Base-by-base conservation (phyloP, 2,888 invertebrate genomes). In the Agriotes lineatus region DNA sequence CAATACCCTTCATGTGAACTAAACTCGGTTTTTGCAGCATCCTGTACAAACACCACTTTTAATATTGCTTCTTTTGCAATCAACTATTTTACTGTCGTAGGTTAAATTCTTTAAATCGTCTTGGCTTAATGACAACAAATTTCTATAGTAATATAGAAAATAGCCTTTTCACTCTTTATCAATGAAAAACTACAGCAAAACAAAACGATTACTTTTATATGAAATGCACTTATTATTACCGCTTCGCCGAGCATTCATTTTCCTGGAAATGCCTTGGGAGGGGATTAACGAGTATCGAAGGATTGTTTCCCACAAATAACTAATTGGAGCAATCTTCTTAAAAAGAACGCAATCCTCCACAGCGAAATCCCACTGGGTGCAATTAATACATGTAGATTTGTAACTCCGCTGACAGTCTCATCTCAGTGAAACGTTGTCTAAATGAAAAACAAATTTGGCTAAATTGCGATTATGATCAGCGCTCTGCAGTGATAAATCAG, bases 241-340 rank as follows among this genome's bases (percentile, higher is more conserved):
- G 45, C 42, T 33, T 35, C 56, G 22, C 16, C 45, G 64, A 35
- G 39, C 20, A 45, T 56, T 57, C 35, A 44, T 35, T 20, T 42
- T 57, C 22, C n/a, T 48, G 39, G 54, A 57, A 65, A 16, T 60
- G 50, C 35, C 37, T 67, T 22, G 57, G 44, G 44, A 50, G 30
- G 30, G 37, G 61, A 54, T 68, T 68, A 58, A 52, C 5, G 48
- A 58, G 22, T 66, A 70, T 65, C 62, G 35, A 67, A 63, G 71
- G 75, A 76, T 78, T 76, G 75, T 79, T 78, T 76, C 74, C 71
- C 75, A 76, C 80, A 82, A 82, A 82, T 80, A 79, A 80, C 80
- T 84, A 83, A 84, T 84, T 83, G 80, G 82, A 75, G 75, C 80
- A 83, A 84, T 82, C 83, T 79, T 77, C 82, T 83, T 82, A 82